These are phyloP conservation scores for Operophtera brumata DNA, from an alignment of 2,888 invertebrate species.

Conservation along the genomic window DNA sequence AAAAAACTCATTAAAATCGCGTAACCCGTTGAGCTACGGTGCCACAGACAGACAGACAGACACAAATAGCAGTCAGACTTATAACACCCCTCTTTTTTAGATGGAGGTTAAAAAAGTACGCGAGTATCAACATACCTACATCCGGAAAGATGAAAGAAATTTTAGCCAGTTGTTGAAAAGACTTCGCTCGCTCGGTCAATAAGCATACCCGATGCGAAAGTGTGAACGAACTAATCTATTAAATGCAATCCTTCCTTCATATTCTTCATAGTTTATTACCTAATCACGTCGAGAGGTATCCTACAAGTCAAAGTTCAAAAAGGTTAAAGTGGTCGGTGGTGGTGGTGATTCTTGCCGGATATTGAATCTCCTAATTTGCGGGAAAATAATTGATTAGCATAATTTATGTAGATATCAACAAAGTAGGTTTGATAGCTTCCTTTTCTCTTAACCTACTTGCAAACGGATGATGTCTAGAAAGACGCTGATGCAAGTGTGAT, in stretches of 20 bases:
- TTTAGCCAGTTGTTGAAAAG: no score
- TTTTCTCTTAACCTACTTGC: constrained; percentile 6
- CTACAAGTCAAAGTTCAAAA: not conserved
- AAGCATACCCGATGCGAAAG: constrained; percentile 15
- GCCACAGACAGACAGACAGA: no score
- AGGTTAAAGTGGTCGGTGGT: not conserved
- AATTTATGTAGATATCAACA: constrained; percentile 4
- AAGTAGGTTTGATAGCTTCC: not conserved
- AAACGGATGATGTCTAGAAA: constrained; percentile 8
- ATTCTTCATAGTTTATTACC: not conserved
- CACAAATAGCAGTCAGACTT: no score
- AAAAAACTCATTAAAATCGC: no score
- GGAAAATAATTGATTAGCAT: constrained; percentile 6
- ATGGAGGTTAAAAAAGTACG: no score
- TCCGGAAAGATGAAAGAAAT: no score
- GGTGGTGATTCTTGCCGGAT: not conserved
- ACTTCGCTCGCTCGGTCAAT: no score
- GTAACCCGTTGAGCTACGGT: no score
- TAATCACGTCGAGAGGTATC: not conserved
- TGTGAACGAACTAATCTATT: constrained; percentile 23
- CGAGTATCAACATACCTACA: no score
- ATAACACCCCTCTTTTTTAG: no score
- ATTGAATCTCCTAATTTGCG: not conserved
- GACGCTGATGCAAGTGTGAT: constrained; percentile 5
- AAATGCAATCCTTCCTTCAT: not conserved